Conservation (phyloP, 2,888 invertebrate genomes). For the Andricus curvator region DNA sequence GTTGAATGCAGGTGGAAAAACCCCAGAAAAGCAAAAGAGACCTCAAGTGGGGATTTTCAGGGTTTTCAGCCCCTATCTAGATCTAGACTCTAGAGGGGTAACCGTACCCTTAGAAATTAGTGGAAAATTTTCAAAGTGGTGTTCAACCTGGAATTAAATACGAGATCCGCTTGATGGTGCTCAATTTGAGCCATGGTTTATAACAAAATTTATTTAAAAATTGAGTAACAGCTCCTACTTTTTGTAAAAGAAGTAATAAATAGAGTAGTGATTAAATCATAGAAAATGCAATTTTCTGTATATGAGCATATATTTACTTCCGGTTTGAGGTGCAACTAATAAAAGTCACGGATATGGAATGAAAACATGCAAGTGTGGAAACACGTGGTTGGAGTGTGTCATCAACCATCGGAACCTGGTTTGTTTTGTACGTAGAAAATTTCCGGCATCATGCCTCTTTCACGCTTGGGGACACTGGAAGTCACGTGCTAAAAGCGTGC, state of each 20-base stretch:
- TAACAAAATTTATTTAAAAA: not conserved
- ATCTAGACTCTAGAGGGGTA: too few relatives aligned
- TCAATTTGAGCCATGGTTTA: not conserved
- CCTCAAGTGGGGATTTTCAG: too few relatives aligned
- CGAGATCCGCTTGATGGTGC: too few relatives aligned
- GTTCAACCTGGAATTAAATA: too few relatives aligned
- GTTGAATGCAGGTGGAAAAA: too few relatives aligned
- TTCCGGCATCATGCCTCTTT: slow-evolving; percentile 51
- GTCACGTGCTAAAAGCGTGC: slow-evolving; percentile 60
- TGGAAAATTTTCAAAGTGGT: too few relatives aligned
- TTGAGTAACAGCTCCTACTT: not conserved
- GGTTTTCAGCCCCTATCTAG: too few relatives aligned
- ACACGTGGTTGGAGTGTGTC: slow-evolving; percentile 53
- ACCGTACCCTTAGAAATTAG: too few relatives aligned
- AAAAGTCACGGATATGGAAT: not conserved
- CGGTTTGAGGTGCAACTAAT: not conserved
- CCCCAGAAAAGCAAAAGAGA: too few relatives aligned
- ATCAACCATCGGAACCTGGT: slow-evolving; percentile 39
- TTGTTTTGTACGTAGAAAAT: slow-evolving; percentile 44
- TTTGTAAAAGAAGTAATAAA: not conserved
- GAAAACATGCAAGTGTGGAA: not conserved
- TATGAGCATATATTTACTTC: not conserved
- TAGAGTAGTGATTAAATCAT: not conserved
- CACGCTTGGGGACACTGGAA: slow-evolving; percentile 54
- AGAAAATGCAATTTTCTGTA: not conserved